A percentile compares a stretch with the other conserved stretches of the same genome.
These are phyloP conservation scores for Tetragonula carbonaria DNA, from an alignment of 2,888 invertebrate genomes.

Conservation along the genomic window DNA sequence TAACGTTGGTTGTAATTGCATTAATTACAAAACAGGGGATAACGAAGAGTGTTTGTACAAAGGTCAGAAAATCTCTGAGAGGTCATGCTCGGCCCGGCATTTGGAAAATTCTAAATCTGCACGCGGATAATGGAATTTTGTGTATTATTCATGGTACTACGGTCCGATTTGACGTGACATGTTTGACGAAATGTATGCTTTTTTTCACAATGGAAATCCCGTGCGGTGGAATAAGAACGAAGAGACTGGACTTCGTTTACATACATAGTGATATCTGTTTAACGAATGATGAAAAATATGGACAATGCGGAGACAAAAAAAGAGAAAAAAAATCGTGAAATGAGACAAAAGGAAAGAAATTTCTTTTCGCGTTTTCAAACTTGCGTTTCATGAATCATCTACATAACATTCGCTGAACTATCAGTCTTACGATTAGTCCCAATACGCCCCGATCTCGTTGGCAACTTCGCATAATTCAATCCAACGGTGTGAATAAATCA, in stretches of 20 bases:
- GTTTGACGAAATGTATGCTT: background rate
- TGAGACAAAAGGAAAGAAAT: too few species aligned
- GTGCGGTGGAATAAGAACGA: too few species aligned
- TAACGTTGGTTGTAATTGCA: conserved; percentile 34
- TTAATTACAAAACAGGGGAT: conserved; percentile 7
- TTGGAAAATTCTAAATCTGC: background rate
- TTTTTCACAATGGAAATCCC: background rate
- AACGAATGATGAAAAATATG: background rate
- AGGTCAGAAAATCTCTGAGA: background rate
- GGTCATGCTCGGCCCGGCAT: background rate
- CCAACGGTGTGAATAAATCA: background rate
- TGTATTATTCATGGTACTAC: background rate
- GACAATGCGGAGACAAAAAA: background rate
- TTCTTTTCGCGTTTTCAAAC: background rate
- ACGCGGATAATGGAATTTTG: background rate
- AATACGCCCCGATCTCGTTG: background rate
- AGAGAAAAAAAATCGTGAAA: too few species aligned
- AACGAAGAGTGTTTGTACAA: conserved; percentile 37
- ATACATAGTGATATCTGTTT: background rate
- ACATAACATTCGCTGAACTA: background rate
- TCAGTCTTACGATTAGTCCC: background rate
- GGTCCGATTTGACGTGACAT: background rate
- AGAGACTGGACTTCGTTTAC: background rate
- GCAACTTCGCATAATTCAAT: background rate
- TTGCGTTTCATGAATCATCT: too few species aligned